Evolutionary conservation across 2,113 vertebrate genomes (phyloP).

Genomic region (Jaculus jaculus): DNA sequence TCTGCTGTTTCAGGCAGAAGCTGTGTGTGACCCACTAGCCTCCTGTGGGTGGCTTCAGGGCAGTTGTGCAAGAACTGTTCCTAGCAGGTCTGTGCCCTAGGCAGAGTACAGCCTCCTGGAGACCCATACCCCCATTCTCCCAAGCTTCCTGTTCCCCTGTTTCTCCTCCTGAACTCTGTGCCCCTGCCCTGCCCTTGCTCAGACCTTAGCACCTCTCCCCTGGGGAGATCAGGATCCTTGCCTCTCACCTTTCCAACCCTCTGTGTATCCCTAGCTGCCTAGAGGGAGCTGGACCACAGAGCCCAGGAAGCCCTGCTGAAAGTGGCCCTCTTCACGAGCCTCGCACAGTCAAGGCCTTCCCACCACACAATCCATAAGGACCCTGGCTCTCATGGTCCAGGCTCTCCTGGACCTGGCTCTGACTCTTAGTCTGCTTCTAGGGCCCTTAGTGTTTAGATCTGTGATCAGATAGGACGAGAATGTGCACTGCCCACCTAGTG

Average conservation of each 20-base stretch:
- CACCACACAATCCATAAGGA: background rate
- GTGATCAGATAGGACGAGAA: background rate
- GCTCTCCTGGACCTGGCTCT: background rate
- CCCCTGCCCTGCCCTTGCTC: background rate
- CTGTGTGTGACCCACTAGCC: background rate
- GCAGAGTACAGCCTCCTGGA: background rate
- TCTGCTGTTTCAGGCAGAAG: background rate
- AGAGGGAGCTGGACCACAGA: background rate
- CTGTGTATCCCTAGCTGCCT: background rate
- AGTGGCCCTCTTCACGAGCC: background rate
- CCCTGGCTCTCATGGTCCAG: rapidly evolving
- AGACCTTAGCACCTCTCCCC: background rate
- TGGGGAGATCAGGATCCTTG: background rate
- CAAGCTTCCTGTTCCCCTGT: background rate
- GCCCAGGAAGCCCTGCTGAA: background rate
- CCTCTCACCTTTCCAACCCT: background rate
- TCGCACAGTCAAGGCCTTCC: background rate
- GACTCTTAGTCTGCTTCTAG: background rate
- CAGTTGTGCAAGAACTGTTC: background rate
- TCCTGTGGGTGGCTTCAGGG: background rate
- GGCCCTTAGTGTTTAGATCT: background rate
- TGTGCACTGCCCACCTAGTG: background rate
- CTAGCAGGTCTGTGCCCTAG: rapidly evolving
- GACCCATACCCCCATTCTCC: background rate
- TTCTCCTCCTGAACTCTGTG: background rate